These are phyloP conservation scores for Platorchestia sp. DNA, from an alignment of 1,140 invertebrate species.

Conservation along the genomic window DNA sequence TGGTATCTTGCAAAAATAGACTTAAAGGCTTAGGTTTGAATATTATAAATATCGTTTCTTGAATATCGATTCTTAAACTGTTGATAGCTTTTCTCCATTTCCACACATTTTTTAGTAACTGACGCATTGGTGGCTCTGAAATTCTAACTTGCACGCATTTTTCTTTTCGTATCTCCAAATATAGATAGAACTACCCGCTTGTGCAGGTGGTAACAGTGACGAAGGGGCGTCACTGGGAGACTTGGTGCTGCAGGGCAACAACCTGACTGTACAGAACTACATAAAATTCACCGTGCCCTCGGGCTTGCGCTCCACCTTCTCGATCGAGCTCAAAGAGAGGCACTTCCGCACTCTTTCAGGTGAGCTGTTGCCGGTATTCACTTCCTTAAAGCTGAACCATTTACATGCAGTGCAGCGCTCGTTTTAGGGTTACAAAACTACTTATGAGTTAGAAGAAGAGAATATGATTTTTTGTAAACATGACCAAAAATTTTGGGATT, in stretches of 20 bases:
- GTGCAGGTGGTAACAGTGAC: background rate
- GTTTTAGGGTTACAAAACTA: background rate
- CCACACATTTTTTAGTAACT: background rate
- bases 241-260: slow-evolving; percentile 80
- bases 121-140: no score
- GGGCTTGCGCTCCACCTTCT: slow-evolving; percentile 70
- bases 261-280: slow-evolving; percentile 81
- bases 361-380: background rate
- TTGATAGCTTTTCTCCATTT: background rate
- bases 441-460: background rate
- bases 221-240: slow-evolving; percentile 71
- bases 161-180: no score
- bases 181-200: no score
- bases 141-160: background rate
- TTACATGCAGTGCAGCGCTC: background rate
- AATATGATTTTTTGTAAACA: background rate
- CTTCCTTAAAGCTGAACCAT: background rate
- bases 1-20: no score
- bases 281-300: slow-evolving; percentile 83
- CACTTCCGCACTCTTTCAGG: slow-evolving; percentile 76
- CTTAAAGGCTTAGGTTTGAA: no score
- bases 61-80: no score
- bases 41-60: no score
- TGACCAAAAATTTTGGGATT: background rate
- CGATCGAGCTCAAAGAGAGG: slow-evolving; percentile 79